Conservation (phyloP, 1,140 invertebrate species). For the Prorops nasuta region DNA sequence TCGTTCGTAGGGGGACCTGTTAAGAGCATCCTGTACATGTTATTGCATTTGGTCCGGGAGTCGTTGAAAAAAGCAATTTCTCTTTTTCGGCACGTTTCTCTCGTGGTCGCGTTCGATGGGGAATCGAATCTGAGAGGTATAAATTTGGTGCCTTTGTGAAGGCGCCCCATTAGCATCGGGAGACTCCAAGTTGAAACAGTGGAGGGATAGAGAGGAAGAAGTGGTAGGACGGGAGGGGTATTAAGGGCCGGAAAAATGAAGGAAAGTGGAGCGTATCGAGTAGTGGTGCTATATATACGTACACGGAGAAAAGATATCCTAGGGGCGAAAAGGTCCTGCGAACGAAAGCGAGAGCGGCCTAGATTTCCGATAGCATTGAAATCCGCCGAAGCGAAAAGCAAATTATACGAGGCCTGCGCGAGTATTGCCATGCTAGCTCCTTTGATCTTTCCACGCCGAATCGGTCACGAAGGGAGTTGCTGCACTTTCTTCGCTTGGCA, state of each 20-base stretch:
- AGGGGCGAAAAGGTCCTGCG: too few relatives aligned
- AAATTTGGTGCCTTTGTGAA: slow-evolving; percentile 53
- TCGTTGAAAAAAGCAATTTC: too few relatives aligned
- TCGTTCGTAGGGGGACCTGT: too few relatives aligned
- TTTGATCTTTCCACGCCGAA: slow-evolving; percentile 46
- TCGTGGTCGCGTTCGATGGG: slow-evolving; percentile 16
- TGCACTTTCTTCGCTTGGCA: slow-evolving; percentile 6
- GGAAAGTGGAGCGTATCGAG: too few relatives aligned
- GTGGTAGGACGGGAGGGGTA: background rate
- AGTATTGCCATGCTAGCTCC: slow-evolving; percentile 26
- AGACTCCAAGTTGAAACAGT: slow-evolving; percentile 14
- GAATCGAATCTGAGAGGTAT: slow-evolving; percentile 51
- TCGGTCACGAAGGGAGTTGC: slow-evolving; percentile 10
- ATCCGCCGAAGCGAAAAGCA: slow-evolving; percentile 51
- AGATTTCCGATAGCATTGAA: slow-evolving; percentile 55
- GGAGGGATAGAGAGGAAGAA: slow-evolving; percentile 3
- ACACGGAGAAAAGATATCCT: too few relatives aligned
- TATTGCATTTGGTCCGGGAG: too few relatives aligned
- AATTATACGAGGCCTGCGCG: slow-evolving; percentile 39
- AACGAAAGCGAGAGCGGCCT: slow-evolving; percentile 32
- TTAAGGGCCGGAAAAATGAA: slow-evolving; percentile 12
- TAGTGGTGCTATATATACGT: too few relatives aligned
- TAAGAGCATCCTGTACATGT: too few relatives aligned
- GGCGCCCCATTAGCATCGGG: slow-evolving; percentile 40
- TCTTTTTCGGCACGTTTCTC: too few relatives aligned